Evolutionary conservation across 2,888 invertebrate species (phyloP).

Genomic region (Clunio marinus): DNA sequence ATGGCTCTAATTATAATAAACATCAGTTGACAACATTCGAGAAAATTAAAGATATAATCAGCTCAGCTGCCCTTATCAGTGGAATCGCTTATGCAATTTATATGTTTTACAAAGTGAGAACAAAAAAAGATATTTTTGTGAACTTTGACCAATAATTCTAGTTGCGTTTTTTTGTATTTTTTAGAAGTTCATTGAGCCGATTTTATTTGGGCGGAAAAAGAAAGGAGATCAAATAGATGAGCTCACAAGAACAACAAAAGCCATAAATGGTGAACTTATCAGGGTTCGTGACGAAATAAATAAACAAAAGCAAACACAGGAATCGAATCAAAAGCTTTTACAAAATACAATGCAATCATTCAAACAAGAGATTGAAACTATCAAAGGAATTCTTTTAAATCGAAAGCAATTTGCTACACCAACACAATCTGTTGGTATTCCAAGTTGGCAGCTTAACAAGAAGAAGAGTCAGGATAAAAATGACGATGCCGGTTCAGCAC

Average conservation of each 20-base stretch:
- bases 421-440: not conserved
- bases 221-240: constrained; percentile 64
- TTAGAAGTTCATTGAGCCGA: constrained; percentile 61
- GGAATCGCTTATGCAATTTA: constrained; percentile 74
- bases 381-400: constrained; percentile 59
- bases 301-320: constrained; percentile 42
- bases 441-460: not conserved
- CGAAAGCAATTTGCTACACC: not conserved
- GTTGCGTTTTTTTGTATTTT: constrained; percentile 43
- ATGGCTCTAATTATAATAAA: constrained; percentile 4
- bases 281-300: constrained; percentile 62
- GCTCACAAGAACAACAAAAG: constrained; percentile 56
- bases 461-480: constrained; percentile 17
- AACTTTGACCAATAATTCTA: too few species aligned
- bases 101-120: constrained; percentile 77
- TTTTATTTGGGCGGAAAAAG: constrained; percentile 64
- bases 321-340: constrained; percentile 51
- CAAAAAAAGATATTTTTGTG: too few species aligned
- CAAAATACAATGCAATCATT: constrained; percentile 60
- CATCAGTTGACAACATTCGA: constrained; percentile 52
- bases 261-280: constrained; percentile 53
- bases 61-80: constrained; percentile 70
- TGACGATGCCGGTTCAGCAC: constrained; percentile 10
- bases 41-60: constrained; percentile 63
- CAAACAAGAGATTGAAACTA: constrained; percentile 65